Percentiles rank a stretch among this genome's conserved stretches.
Conservation (phyloP, 2,888 invertebrate genomes). For the Coremacera marginata region DNA sequence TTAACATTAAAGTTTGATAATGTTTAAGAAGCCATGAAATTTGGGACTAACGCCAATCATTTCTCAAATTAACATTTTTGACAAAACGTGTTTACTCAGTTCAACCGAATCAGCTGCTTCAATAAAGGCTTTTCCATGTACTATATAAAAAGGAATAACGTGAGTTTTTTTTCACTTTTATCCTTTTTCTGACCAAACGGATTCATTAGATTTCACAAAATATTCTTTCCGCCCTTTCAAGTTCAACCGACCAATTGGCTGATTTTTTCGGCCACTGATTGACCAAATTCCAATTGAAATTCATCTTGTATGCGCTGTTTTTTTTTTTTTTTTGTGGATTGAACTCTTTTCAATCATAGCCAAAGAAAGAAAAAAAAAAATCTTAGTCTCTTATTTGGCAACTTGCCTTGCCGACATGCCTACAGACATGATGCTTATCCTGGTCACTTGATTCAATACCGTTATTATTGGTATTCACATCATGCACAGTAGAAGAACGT, state of each 20-base stretch:
- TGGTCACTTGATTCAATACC: not conserved
- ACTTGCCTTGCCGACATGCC: too few relatives aligned
- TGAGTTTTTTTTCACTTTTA: too few relatives aligned
- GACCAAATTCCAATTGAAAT: constrained; percentile 27
- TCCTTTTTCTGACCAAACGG: not conserved
- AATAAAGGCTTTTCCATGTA: too few relatives aligned
- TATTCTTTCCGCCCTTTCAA: not conserved
- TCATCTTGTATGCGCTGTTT: constrained; percentile 1
- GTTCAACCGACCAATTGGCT: constrained; percentile 6
- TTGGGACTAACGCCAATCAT: too few relatives aligned
- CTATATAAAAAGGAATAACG: too few relatives aligned
- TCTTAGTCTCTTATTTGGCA: not conserved
- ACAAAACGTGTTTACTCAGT: too few relatives aligned
- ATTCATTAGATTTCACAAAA: not conserved
- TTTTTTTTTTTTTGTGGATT: constrained; percentile 4
- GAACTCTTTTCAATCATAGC: not conserved
- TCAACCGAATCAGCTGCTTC: too few relatives aligned
- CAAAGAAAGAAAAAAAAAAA: not conserved
- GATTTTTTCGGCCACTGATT: constrained; percentile 26
- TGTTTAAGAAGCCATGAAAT: too few relatives aligned
- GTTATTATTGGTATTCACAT: not conserved
- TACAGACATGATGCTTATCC: too few relatives aligned
- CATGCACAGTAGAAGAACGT: not conserved
- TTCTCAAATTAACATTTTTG: too few relatives aligned
- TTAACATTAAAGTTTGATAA: too few relatives aligned